A percentile compares a stretch with the other conserved stretches of the same genome.
Evolutionary conservation across 2,113 vertebrate species (phyloP).

Genomic region (Varanus salvator): DNA sequence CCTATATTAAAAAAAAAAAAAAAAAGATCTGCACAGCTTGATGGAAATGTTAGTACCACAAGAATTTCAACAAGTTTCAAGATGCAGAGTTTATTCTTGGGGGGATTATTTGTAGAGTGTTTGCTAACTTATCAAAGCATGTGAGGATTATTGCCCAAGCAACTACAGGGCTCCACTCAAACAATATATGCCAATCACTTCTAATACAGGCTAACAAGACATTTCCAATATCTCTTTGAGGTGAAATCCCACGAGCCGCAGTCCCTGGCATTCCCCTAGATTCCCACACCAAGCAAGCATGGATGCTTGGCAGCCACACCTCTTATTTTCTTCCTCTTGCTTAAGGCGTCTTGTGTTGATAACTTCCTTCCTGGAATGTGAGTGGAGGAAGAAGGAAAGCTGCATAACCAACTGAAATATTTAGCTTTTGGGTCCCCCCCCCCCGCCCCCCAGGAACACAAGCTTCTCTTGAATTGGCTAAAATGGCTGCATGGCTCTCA

Average conservation of each 20-base stretch:
- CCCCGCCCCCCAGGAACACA: background rate
- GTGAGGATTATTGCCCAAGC: constrained; percentile 35
- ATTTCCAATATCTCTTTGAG: constrained; percentile 1
- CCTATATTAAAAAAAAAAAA: constrained; percentile 5
- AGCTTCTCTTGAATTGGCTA: constrained; percentile 8
- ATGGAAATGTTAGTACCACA: constrained; percentile 43
- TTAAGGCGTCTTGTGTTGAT: background rate
- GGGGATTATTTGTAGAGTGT: constrained; percentile 31
- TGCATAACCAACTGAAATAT: background rate
- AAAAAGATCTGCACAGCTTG: background rate
- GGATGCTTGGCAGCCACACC: background rate
- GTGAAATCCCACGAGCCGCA: background rate
- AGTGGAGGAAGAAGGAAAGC: background rate
- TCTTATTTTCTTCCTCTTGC: background rate
- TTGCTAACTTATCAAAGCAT: constrained; percentile 22
- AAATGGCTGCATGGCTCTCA: too few relatives aligned
- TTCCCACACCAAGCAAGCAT: background rate
- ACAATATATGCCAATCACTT: background rate
- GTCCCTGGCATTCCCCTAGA: background rate
- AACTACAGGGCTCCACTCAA: constrained; percentile 3
- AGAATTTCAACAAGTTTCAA: constrained; percentile 29
- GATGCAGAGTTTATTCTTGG: constrained; percentile 33
- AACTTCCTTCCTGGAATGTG: background rate
- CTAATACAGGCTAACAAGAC: background rate
- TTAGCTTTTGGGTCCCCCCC: too few relatives aligned